Evolutionary conservation across 2,888 invertebrate genomes (phyloP), one percentile per base, ranked within the genome.

Genomic region (Willowsia nigromaculata): DNA sequence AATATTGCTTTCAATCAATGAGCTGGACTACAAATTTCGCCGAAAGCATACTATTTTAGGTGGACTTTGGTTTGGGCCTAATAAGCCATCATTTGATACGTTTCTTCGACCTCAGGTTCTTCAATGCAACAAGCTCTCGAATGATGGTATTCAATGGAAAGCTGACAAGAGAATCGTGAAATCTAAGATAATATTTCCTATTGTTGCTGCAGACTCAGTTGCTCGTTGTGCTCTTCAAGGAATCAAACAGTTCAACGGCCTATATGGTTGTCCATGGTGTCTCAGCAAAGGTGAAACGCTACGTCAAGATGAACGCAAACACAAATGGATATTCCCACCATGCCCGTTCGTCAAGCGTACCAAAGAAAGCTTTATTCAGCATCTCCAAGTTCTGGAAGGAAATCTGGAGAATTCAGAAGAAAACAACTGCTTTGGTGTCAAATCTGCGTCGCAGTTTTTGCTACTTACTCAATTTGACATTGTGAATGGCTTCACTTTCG

Each of bases 381-480:
- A 50, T n/a, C 22, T 59, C 5, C 11, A 7, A n/a, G 22, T 59
- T 59, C 22, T 59, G 59, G 22, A 25, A n/a, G n/a, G n/a, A n/a
- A n/a, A n/a, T n/a, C n/a, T n/a, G n/a, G n/a, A n/a, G n/a, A n/a
- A n/a, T n/a, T n/a, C n/a, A n/a, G n/a, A n/a, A n/a, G n/a, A n/a
- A n/a, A n/a, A n/a, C n/a, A n/a, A n/a, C n/a, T n/a, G n/a, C n/a
- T n/a, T n/a, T n/a, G n/a, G n/a, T n/a, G n/a, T 90, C 0, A 84
- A 90, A 62, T 33, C 76, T n/a, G 87, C 88, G 2, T 91, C 91
- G 0, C 33, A 65, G 37, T 56, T 91, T 4, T 37, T 91, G 3
- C n/a, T 86, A 0, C 25, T 91, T 0, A 25, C 37, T 43, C 81
- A 86, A n/a, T 92, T 91, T 78, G 87, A 92, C 50, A 91, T 91